These are phyloP conservation scores for Pachliopta kotzebuea DNA, from an alignment of 2,888 invertebrate genomes.

Conservation along the genomic window DNA sequence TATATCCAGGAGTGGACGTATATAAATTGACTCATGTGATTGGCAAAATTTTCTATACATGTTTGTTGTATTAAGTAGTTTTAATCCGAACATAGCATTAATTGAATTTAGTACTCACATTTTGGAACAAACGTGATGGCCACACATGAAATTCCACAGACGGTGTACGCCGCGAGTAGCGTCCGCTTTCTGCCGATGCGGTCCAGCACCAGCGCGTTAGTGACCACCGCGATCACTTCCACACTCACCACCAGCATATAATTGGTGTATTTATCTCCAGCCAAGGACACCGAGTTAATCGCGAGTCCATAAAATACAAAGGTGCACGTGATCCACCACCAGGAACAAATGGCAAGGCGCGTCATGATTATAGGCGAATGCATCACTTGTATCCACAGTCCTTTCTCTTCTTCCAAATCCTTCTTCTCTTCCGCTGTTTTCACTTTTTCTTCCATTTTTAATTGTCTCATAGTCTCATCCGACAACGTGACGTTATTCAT, in stretches of 20 bases:
- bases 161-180: conserved; percentile 79
- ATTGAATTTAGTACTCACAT: conserved; percentile 51
- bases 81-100: too few species aligned
- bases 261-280: conserved; percentile 89
- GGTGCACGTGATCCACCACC: conserved; percentile 89
- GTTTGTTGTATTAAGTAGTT: too few species aligned
- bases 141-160: conserved; percentile 77
- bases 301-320: conserved; percentile 91
- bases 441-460: conserved; percentile 55
- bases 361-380: conserved; percentile 66
- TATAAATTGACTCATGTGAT: too few species aligned
- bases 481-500: conserved; percentile 79
- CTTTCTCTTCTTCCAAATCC: conserved; percentile 41
- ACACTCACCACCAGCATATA: conserved; percentile 85
- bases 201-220: conserved; percentile 83
- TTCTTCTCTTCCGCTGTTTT: conserved; percentile 50
- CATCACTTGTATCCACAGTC: conserved; percentile 60
- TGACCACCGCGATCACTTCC: conserved; percentile 86
- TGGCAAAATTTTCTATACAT: too few species aligned
- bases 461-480: conserved; percentile 66
- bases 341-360: conserved; percentile 66
- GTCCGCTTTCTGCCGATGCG: conserved; percentile 82
- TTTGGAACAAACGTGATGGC: conserved; percentile 74
- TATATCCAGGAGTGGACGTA: too few species aligned
- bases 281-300: conserved; percentile 86